Evolutionary conservation across 2,113 vertebrate genomes (phyloP), one percentile per base, ranked within the genome.

Genomic region (Corydoras sp.): DNA sequence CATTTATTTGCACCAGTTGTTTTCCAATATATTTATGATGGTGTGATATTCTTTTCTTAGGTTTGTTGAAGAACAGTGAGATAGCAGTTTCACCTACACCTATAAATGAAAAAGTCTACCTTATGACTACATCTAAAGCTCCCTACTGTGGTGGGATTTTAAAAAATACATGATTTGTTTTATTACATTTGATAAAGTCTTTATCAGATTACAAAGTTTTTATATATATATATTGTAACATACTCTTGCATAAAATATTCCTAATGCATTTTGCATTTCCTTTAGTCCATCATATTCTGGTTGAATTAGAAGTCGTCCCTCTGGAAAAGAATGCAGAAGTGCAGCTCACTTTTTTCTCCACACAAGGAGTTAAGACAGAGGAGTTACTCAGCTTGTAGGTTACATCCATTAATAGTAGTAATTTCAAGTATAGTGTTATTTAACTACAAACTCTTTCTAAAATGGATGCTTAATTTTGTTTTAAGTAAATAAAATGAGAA

Each of bases 51-150:
- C 64, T 69, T 71, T 13, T 75, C 9, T 56, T 79, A 96, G 95
- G 95, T 30, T 85, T 94, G 75, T 67, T 84, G 63, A 80, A 91
- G 71, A 91, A 91, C 75, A 87, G 84, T 65, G 92, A 92, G 56
- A 75, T 94, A 75, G 74, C 80, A 14, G 68, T 83, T 49, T 86
- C 83, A 74, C 90, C 88, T 0, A 43, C 35, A 43, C 7, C 35
- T 43, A 43, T 8, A 43, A 43, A 43, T 43, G 35, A 43, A 43
- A 43, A 43, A 43, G 35, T 43, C 35, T 43, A 43, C 35, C 35
- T 43, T 43, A 43, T 43, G 35, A 43, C 35, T 43, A 43, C 35
- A 43, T 43, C 35, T 43, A 43, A 43, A 43, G 35, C 35, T 43
- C 35, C 35, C 35, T 43, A 43, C 35, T 71, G 10, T 71, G 56